Base-by-base conservation (phyloP, 2,113 vertebrate species). In the Anguilla rostrata region DNA sequence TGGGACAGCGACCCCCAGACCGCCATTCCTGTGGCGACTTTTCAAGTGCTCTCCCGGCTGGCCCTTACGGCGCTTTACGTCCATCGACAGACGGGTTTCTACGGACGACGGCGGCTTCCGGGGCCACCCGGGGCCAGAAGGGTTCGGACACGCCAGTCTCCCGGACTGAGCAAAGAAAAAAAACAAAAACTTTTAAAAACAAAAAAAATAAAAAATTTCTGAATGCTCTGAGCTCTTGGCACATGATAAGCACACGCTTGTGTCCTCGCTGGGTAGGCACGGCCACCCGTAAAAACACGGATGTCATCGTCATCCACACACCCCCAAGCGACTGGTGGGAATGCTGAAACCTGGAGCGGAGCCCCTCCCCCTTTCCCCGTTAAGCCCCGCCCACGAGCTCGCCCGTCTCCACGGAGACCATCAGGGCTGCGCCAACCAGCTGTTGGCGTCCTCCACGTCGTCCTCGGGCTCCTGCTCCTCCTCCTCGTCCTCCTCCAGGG, bases 401-500 rank as follows among this genome's bases (percentile, higher is more conserved):
- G n/a, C 26, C 46, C 85, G 86, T 87, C 46, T 79, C 66, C 46
- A 34, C 26, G 66, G 63, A 81, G 75, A 82, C 66, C 16, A 34
- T 93, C 91, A 96, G 41, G 94, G 87, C 86, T 96, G 94, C 89
- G 94, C 92, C 85, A 96, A 89, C 95, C 95, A 96, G 90, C 92
- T 94, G 92, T 95, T 95, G 85, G 94, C 94, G 34, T 96, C 95
- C 84, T 96, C 95, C 87, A 94, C 86, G 66, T 93, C 93, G 0
- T 96, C 94, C 90, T 98, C 97, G 85, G 97, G 94, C 94, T 98
- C 98, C 91, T 98, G 97, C 39, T 98, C 94, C 18, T 96, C 97
- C 85, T 97, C 96, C 9, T 98, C 94, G 14, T 96, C 97, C 86
- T 97, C 96, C n/a, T 91, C 91, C 90, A 97, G 92, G 0, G 98